These are phyloP conservation scores for Himalopsyche kuldschensis DNA, from an alignment of 2,888 invertebrate species.

Conservation along the genomic window DNA sequence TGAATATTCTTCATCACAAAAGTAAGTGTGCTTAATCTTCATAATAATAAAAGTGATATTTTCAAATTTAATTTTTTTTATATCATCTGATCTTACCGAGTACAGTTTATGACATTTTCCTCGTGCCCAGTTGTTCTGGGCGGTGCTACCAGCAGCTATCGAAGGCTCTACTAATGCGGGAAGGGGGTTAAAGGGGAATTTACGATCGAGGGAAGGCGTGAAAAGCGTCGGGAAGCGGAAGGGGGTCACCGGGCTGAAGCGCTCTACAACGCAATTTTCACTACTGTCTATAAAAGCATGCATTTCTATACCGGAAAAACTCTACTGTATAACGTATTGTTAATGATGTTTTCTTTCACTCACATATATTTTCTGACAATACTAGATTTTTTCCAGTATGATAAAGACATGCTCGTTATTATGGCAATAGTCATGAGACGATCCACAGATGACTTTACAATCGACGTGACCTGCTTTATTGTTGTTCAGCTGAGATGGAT, in stretches of 20 bases:
- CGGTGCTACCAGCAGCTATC: background rate
- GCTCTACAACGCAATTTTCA: background rate
- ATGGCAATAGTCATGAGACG: background rate
- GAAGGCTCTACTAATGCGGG: background rate
- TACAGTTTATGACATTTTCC: background rate
- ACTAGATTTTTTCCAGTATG: background rate
- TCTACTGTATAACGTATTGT: background rate
- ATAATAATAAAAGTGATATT: too few relatives aligned
- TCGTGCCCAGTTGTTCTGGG: slow-evolving; percentile 1
- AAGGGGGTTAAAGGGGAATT: background rate
- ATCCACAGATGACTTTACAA: background rate
- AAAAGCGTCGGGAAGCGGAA: background rate
- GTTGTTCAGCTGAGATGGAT: background rate
- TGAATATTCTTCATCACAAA: too few relatives aligned
- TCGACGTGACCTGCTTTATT: background rate
- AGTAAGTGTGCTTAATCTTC: too few relatives aligned
- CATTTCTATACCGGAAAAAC: background rate
- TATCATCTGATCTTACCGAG: background rate
- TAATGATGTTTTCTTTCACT: background rate
- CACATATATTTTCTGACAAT: background rate
- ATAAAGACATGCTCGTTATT: background rate
- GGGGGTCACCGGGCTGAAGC: background rate
- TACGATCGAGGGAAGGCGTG: slow-evolving; percentile 1
- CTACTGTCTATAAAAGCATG: background rate
- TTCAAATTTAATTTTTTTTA: too few relatives aligned